Conservation (phyloP, 2,797 vertebrate genomes). For the Cyclura pinguis region DNA sequence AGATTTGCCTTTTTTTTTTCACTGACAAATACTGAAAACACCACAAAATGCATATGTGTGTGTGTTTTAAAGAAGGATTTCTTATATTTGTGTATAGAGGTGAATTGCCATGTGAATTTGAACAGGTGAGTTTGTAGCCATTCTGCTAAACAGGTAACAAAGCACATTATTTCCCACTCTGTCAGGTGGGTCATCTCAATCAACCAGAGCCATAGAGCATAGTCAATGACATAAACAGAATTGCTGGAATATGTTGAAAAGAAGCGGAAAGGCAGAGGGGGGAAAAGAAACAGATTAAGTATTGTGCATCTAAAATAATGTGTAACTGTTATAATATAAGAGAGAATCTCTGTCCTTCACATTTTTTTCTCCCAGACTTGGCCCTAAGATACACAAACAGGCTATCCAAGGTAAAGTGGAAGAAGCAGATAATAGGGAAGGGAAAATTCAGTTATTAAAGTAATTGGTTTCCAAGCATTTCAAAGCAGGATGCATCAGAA, state of each 20-base stretch:
- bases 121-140: not conserved
- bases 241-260: constrained; percentile 12
- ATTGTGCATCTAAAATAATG: constrained; percentile 21
- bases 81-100: not conserved
- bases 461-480: not conserved
- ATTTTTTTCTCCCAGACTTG: not conserved
- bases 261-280: constrained; percentile 16
- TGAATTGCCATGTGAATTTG: not conserved
- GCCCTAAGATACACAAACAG: constrained; percentile 19
- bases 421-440: constrained; percentile 30
- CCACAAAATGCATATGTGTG: not conserved
- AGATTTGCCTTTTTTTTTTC: not conserved
- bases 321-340: constrained; percentile 48
- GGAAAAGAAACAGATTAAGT: constrained; percentile 3
- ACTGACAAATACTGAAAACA: too few relatives aligned
- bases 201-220: not conserved
- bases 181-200: constrained; percentile 8
- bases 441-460: not conserved
- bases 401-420: constrained; percentile 28
- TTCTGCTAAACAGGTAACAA: constrained; percentile 12
- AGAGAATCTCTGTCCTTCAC: constrained; percentile 28
- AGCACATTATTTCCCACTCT: not conserved
- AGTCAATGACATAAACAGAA: constrained; percentile 20
- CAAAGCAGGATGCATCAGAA: not conserved
- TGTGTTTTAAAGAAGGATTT: not conserved